These are phyloP conservation scores for Pachyseris speciosa DNA, from an alignment of 64 coral and sea anemone species.

Conservation along the genomic window DNA sequence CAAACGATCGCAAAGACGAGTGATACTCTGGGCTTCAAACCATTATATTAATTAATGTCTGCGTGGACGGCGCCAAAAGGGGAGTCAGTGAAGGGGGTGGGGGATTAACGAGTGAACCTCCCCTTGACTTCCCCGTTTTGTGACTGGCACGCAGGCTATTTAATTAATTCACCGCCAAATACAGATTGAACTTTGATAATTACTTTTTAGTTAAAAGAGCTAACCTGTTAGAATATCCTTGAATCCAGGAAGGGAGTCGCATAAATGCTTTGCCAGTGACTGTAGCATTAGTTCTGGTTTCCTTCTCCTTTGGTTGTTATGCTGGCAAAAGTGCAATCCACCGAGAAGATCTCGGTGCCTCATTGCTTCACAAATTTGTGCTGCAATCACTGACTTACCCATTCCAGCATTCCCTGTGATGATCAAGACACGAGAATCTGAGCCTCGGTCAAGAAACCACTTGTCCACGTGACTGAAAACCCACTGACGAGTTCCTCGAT, in stretches of 20 bases:
- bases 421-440: slow-evolving; percentile 52
- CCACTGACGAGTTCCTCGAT: slow-evolving; percentile 70
- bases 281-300: slow-evolving; percentile 81
- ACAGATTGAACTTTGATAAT: no score
- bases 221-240: slow-evolving; percentile 58
- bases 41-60: no score
- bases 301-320: slow-evolving; percentile 40
- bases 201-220: no score
- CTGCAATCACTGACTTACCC: slow-evolving; percentile 85
- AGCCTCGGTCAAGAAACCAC: slow-evolving; percentile 55
- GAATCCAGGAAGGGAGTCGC: slow-evolving; percentile 70
- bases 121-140: no score
- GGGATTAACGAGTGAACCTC: no score
- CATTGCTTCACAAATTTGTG: slow-evolving; percentile 32
- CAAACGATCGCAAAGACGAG: no score
- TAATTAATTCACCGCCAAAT: no score
- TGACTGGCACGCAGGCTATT: no score
- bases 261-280: slow-evolving; percentile 73
- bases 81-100: no score
- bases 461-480: slow-evolving; percentile 49
- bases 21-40: no score
- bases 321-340: slow-evolving; percentile 74
- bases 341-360: not conserved
- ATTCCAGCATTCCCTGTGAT: slow-evolving; percentile 71
- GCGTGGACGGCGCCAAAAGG: no score